A percentile compares a stretch with the other conserved stretches of the same genome.
These are phyloP conservation scores for Parapristionchus giblindavisi DNA, from an alignment of 2,888 invertebrate species.

Conservation along the genomic window DNA sequence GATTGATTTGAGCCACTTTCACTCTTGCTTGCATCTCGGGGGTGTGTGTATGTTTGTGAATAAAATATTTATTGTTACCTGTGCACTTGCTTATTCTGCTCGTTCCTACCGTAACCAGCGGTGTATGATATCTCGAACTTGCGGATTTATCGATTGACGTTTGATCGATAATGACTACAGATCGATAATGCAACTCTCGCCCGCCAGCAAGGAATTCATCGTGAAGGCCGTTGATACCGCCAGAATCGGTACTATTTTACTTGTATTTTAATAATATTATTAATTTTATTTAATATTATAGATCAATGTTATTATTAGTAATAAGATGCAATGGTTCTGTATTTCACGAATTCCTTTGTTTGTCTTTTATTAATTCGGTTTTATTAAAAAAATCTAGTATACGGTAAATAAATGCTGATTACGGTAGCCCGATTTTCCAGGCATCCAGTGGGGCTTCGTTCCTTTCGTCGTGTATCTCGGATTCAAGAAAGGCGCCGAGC, in stretches of 20 bases:
- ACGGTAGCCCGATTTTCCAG: background rate
- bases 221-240: constrained; percentile 51
- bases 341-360: background rate
- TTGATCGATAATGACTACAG: background rate
- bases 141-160: background rate
- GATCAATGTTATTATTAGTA: too few relatives aligned
- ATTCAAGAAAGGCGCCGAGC: constrained; percentile 54
- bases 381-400: too few relatives aligned
- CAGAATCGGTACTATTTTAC: constrained; percentile 45
- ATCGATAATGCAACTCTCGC: constrained; percentile 50
- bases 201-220: constrained; percentile 49
- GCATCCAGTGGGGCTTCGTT: constrained; percentile 67
- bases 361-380: too few relatives aligned
- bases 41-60: too few relatives aligned
- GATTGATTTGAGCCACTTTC: too few relatives aligned
- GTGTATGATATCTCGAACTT: too few relatives aligned
- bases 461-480: constrained; percentile 67
- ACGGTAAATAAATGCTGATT: constrained; percentile 32
- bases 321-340: too few relatives aligned
- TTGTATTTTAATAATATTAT: background rate
- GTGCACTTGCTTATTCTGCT: too few relatives aligned
- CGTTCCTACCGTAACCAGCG: too few relatives aligned
- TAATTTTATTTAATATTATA: background rate
- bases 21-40: too few relatives aligned
- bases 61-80: too few relatives aligned